A percentile compares a stretch with the other conserved stretches of the same genome.
Conservation (phyloP, 2,113 vertebrate genomes). For the Hylia prasina region DNA sequence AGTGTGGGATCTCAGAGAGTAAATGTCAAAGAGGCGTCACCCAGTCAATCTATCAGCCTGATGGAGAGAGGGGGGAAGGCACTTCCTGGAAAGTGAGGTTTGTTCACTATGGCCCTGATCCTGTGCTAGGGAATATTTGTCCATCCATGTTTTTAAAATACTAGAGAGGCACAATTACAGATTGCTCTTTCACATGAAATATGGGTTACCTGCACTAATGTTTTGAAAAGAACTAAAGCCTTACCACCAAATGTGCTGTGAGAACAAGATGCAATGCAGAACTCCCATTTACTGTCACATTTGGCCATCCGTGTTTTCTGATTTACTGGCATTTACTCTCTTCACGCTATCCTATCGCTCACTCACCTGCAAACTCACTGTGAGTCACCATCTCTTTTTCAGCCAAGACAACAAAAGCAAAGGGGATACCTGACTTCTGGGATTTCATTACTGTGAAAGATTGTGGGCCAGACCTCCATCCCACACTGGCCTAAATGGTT, state of each 20-base stretch:
- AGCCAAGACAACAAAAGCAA: fast-evolving
- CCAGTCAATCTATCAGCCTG: neutral
- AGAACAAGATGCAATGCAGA: neutral
- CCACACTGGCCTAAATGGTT: neutral
- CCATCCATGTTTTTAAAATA: neutral
- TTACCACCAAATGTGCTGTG: neutral
- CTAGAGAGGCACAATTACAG: neutral
- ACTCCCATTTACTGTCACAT: neutral
- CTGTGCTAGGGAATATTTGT: neutral
- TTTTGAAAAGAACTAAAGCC: neutral
- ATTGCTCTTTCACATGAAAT: neutral
- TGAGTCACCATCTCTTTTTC: neutral
- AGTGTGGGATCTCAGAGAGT: neutral
- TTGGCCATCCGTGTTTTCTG: neutral
- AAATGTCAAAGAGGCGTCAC: neutral
- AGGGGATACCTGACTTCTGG: neutral
- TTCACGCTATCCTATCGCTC: neutral
- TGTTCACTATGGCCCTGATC: neutral
- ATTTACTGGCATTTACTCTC: neutral
- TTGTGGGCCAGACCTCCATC: neutral
- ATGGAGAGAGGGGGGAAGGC: neutral
- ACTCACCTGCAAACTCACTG: neutral
- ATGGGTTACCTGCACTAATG: neutral
- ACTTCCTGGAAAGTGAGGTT: neutral
- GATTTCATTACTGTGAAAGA: neutral